Base-by-base conservation (phyloP, 2,113 vertebrate species). In the Psettodes erumei region DNA sequence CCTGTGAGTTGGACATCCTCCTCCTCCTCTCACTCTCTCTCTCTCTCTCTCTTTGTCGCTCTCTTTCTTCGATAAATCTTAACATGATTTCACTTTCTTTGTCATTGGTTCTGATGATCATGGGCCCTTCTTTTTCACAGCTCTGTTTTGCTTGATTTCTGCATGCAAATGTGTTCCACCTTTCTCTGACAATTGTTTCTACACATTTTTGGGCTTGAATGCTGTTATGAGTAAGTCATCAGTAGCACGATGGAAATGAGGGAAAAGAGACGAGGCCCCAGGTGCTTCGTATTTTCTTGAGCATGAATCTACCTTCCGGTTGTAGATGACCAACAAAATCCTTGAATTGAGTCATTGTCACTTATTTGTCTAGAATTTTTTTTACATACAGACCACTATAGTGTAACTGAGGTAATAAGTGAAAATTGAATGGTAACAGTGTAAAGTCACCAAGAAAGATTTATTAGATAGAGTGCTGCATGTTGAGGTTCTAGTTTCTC, bases 1-100 rank as follows among this genome's bases (percentile, higher is more conserved):
- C 91, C 64, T 94, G 93, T 94, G 88, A 94, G 93, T 94, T 58
- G 11, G 11, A 51, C 23, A 18, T 58, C 38, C 10, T 80, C 5
- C 27, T 7, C 23, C 47, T 9, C 8, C 7, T 48, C 58, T 38
- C n/a, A n/a, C n/a, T 40, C 11, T 45, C 16, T 66, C 54, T 37
- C 77, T 27, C 28, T 51, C 43, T 48, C 64, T 53, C 3, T 66
- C 13, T 37, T 37, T 40, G 27, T 18, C 3, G 18, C 5, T 60
- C 51, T 33, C 9, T 51, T 48, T 63, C 19, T 27, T 42, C 1
- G 27, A 23, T 21, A 2, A 12, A 2, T n/a, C 5, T 7, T 16
- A 11, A 33, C 16, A 37, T 3, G 15, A n/a, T 40, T 32, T n/a
- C n/a, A n/a, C 13, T 16, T 61, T 8, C 25, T 11, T 62, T 40